phyloP scores from a whole-genome alignment of 2,888 invertebrate genomes.

The Notodonta dromedarius region DNA sequence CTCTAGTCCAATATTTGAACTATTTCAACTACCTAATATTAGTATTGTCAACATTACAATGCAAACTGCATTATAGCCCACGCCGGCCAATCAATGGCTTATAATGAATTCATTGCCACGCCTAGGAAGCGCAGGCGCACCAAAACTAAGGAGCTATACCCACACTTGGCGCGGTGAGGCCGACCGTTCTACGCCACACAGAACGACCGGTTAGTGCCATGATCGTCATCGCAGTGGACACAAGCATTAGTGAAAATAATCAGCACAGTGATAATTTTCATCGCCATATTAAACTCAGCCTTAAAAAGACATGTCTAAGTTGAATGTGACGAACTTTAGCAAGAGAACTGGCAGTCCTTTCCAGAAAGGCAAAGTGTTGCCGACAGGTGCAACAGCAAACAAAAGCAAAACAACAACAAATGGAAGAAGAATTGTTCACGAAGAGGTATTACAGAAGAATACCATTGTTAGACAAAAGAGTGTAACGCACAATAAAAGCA shows the following conservation, averaged over 20 bases:
- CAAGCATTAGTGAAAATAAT: conserved; percentile 55
- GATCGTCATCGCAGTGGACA: conserved; percentile 64
- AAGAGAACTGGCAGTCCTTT: conserved; percentile 58
- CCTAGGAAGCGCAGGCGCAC: conserved; percentile 75
- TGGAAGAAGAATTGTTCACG: conserved; percentile 42
- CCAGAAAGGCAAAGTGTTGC: conserved; percentile 41
- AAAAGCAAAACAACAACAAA: neutral
- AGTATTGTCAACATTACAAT: conserved; percentile 58
- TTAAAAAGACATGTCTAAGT: conserved; percentile 65
- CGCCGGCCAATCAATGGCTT: conserved; percentile 47
- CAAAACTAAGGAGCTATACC: conserved; percentile 81
- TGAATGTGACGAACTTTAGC: conserved; percentile 68
- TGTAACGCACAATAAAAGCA: neutral
- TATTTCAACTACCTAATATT: conserved; percentile 29
- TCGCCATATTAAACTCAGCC: conserved; percentile 46
- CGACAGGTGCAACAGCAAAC: neutral
- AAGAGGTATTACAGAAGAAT: conserved; percentile 55
- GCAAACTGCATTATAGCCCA: conserved; percentile 72
- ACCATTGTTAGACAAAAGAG: conserved; percentile 8
- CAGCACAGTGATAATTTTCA: conserved; percentile 60
- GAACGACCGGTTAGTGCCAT: conserved; percentile 65
- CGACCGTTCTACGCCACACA: conserved; percentile 60
- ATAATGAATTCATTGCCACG: conserved; percentile 77
- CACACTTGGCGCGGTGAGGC: conserved; percentile 72
- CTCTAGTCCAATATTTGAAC: conserved; percentile 11